Percentiles rank a stretch among this genome's conserved stretches.
phyloP scores from a whole-genome alignment of 2,797 vertebrate species.

The Anabacerthia variegaticeps region DNA sequence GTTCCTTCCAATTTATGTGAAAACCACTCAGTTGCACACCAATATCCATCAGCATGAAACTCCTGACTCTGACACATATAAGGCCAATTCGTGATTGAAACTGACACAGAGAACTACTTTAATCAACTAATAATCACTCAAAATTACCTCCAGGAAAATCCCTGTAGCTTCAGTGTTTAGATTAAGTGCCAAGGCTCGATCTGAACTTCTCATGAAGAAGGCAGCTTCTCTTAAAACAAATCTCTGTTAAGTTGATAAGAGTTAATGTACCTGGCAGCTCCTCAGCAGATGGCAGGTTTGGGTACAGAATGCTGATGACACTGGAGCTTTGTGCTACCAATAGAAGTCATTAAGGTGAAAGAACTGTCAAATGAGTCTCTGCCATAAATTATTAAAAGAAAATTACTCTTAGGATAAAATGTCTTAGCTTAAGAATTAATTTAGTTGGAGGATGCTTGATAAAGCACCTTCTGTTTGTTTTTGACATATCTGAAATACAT shows the following conservation, averaged over 20 bases:
- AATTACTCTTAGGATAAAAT: neutral
- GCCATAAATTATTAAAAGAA: neutral
- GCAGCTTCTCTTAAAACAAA: slow-evolving; percentile 9
- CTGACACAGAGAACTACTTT: slow-evolving; percentile 52
- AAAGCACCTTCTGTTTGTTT: neutral
- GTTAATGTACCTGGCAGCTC: slow-evolving; percentile 11
- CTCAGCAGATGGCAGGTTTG: neutral
- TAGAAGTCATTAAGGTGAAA: slow-evolving; percentile 5
- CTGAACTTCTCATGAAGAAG: neutral
- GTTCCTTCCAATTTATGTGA: neutral
- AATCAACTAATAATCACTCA: slow-evolving; percentile 69
- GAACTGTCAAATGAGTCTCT: neutral
- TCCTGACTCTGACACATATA: neutral
- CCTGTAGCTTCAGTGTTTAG: slow-evolving; percentile 29
- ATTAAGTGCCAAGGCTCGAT: slow-evolving; percentile 43
- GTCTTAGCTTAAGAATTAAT: neutral
- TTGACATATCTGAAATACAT: neutral
- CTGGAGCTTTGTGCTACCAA: neutral
- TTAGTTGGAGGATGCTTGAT: neutral
- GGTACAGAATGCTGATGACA: neutral
- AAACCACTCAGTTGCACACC: slow-evolving; percentile 23
- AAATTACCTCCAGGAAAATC: slow-evolving; percentile 59
- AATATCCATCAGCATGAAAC: slow-evolving; percentile 32
- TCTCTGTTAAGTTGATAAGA: slow-evolving; percentile 9
- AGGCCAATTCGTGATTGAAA: slow-evolving; percentile 50